Conservation (phyloP, 2,113 vertebrate genomes). For the Corythoichthys intestinalis region DNA sequence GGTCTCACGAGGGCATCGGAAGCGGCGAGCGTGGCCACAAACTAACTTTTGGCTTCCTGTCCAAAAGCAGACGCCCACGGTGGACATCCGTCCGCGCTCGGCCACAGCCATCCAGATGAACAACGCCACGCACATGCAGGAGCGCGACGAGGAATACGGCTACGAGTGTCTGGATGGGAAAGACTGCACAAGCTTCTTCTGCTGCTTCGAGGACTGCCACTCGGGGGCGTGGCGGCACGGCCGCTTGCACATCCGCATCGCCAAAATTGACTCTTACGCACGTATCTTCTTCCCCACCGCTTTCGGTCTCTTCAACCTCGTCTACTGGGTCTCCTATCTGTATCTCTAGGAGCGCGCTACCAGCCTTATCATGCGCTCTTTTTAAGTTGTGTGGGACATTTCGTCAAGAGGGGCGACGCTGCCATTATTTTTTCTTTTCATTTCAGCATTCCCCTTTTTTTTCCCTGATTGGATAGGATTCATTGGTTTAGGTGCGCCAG, state of each 20-base stretch:
- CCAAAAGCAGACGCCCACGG: slow-evolving; percentile 87
- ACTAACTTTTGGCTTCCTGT: slow-evolving; percentile 16
- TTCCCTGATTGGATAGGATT: slow-evolving; percentile 31
- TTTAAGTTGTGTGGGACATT: slow-evolving; percentile 51
- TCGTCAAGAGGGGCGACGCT: slow-evolving; percentile 27
- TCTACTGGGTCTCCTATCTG: slow-evolving; percentile 98
- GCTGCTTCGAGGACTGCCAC: slow-evolving; percentile 98
- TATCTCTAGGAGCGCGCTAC: slow-evolving; percentile 80
- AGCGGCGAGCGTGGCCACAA: neutral
- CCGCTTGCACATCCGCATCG: slow-evolving; percentile 92
- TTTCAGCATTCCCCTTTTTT: slow-evolving; percentile 14
- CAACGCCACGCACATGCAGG: slow-evolving; percentile 97
- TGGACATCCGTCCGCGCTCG: slow-evolving; percentile 95
- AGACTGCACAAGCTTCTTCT: slow-evolving; percentile 99
- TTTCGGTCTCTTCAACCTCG: slow-evolving; percentile 95
- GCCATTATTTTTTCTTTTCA: slow-evolving; percentile 29
- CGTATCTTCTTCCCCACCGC: slow-evolving; percentile 98
- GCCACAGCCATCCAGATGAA: slow-evolving; percentile 98
- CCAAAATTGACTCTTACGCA: slow-evolving; percentile 98
- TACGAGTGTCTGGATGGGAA: slow-evolving; percentile 98
- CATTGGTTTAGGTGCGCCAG: slow-evolving; percentile 31
- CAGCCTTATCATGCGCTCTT: slow-evolving; percentile 50
- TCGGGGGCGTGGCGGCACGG: slow-evolving; percentile 96
- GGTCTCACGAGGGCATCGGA: neutral
- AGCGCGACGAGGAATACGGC: slow-evolving; percentile 95